Percentiles rank a stretch among this genome's conserved stretches.
phyloP scores from a whole-genome alignment of 2,797 vertebrate species.

The Anisognathus igniventris region DNA sequence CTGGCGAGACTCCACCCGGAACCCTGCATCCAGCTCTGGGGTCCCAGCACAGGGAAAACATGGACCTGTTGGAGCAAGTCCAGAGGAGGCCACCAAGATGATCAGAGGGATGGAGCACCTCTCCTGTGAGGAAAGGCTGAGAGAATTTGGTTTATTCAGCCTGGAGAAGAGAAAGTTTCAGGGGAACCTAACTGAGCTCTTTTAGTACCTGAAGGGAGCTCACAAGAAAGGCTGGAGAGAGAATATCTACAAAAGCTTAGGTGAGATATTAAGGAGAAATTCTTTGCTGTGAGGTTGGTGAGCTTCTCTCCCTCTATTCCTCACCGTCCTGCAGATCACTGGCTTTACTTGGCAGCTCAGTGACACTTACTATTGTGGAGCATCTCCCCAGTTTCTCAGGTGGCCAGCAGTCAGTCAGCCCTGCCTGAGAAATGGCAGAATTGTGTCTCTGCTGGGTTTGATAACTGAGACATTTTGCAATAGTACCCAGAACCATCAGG shows the following conservation, averaged over 20 bases:
- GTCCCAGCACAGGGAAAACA: neutral
- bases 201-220: neutral
- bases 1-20: neutral
- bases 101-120: neutral
- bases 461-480: neutral
- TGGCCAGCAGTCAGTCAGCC: neutral
- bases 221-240: neutral
- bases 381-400: neutral
- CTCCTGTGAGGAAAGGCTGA: neutral
- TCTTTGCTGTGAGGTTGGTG: neutral
- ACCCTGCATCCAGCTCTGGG: accelerated
- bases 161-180: neutral
- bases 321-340: neutral
- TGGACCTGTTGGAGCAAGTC: accelerated
- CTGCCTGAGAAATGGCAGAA: neutral
- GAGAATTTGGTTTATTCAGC: neutral
- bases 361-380: neutral
- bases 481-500: neutral
- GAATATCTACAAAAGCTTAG: neutral
- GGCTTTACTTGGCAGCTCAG: neutral
- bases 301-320: neutral
- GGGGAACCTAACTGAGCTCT: neutral
- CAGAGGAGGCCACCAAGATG: neutral
- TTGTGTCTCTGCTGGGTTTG: neutral
- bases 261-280: neutral